These are phyloP conservation scores for Gallinago media DNA, from an alignment of 2,113 vertebrate genomes.

Conservation along the genomic window DNA sequence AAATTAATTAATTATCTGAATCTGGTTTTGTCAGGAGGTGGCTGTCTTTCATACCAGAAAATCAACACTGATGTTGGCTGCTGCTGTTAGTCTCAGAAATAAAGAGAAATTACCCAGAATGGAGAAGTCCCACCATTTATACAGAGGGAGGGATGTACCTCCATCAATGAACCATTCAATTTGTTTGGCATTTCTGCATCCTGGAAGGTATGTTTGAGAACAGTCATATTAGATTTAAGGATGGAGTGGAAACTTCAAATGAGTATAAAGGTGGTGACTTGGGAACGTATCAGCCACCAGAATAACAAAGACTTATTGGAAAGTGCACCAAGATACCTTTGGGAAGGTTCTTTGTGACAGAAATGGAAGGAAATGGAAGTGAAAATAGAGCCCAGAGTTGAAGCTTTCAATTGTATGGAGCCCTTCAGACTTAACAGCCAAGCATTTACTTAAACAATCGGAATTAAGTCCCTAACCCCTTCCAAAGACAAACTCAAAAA, in stretches of 20 bases:
- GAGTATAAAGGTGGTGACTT: not conserved
- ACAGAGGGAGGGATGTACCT: not conserved
- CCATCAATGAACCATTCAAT: not conserved
- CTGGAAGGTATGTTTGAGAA: not conserved
- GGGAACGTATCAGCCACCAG: not conserved
- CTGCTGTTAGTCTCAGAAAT: not conserved
- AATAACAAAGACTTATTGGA: not conserved
- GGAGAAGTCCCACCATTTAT: not conserved
- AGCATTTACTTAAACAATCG: not conserved
- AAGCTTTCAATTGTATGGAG: not conserved
- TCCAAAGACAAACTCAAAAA: not conserved
- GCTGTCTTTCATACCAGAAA: not conserved
- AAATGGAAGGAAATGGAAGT: not conserved
- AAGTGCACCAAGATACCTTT: not conserved
- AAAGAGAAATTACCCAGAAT: not conserved
- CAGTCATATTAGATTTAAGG: not conserved
- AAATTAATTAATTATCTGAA: not conserved
- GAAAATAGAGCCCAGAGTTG: not conserved
- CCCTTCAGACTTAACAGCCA: not conserved
- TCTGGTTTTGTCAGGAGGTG: not conserved
- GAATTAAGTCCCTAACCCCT: not conserved
- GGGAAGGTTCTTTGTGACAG: not conserved
- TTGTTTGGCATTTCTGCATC: not conserved
- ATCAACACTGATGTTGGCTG: not conserved
- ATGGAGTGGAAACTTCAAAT: not conserved